Base-by-base conservation (phyloP, 2,113 vertebrate species). In the Brevimyrus niger region DNA sequence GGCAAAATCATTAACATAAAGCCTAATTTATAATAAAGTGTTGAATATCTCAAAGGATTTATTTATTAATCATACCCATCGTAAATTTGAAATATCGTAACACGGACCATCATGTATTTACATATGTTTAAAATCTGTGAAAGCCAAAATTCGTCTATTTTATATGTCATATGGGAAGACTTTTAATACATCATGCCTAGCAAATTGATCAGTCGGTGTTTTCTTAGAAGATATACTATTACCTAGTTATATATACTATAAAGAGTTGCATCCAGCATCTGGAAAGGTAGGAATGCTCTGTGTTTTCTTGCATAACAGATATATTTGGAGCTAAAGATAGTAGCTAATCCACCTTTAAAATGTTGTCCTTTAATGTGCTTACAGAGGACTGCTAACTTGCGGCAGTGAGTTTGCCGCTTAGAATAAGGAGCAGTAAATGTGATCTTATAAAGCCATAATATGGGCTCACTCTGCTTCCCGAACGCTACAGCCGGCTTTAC, bases 401-500 rank as follows among this genome's bases (percentile, higher is more conserved):
- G 31, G 35, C 50, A 69, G 82, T 89, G 80, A 58, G 27, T 80
- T 82, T 82, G 42, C 48, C 2, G 87, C 86, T 82, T 4, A 84
- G 87, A 84, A 76, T 48, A 80, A 87, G 86, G 69, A 91, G 65
- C 47, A 73, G 87, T 87, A 73, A 11, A 90, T 88, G 88, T 83
- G 88, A 91, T 76, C 44, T 38, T 87, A 83, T 51, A 86, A 89
- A 88, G 86, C 86, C 51, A 44, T 89, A 65, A 58, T 51, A 53
- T 61, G 86, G 84, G 38, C 31, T 58, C 85, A 38, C 51, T 50
- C 61, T 48, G 65, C 87, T 27, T 88, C 87, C 50, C 8, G 86
- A 90, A 91, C 73, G 76, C 84, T 55, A 38, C 58, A 88, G 80
- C 51, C 51, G 83, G 53, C 89, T 90, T 92, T 91, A 91, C 86